A percentile compares a stretch with the other conserved stretches of the same genome.
These are phyloP conservation scores for Serrognathus titanus DNA, from an alignment of 2,888 invertebrate genomes.

Conservation along the genomic window DNA sequence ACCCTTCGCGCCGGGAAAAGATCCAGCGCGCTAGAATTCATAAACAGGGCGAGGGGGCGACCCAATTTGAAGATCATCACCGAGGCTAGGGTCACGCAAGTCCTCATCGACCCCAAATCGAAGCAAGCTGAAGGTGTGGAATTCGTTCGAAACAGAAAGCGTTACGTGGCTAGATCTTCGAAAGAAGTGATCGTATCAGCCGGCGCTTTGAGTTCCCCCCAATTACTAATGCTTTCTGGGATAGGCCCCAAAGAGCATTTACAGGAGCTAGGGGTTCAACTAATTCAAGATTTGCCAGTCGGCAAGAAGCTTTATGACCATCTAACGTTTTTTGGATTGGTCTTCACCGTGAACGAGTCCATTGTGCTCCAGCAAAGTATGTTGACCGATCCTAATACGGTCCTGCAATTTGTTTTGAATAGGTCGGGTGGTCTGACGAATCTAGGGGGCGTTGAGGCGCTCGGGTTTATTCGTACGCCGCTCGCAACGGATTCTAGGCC, in stretches of 20 bases:
- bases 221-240: conserved; percentile 67
- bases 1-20: conserved; percentile 54
- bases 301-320: conserved; percentile 69
- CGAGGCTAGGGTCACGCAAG: conserved; percentile 55
- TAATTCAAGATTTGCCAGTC: conserved; percentile 61
- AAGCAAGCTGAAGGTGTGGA: conserved; percentile 52
- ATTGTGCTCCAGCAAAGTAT: conserved; percentile 25
- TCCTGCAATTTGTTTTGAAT: conserved; percentile 42
- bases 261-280: conserved; percentile 55
- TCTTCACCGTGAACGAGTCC: conserved; percentile 54
- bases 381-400: conserved; percentile 32
- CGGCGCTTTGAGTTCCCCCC: conserved; percentile 76
- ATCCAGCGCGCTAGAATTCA: conserved; percentile 58
- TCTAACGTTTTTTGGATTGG: conserved; percentile 57
- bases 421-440: conserved; percentile 54
- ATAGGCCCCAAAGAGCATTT: conserved; percentile 63
- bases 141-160: conserved; percentile 27
- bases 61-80: conserved; percentile 58
- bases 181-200: conserved; percentile 59
- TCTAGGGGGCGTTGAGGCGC: conserved; percentile 60
- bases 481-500: conserved; percentile 39
- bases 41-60: conserved; percentile 53
- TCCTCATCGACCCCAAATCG: conserved; percentile 51
- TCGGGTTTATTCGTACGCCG: conserved; percentile 51
- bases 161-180: conserved; percentile 41